These are phyloP conservation scores for Jacana jacana DNA, from an alignment of 2,113 vertebrate species.

Conservation along the genomic window DNA sequence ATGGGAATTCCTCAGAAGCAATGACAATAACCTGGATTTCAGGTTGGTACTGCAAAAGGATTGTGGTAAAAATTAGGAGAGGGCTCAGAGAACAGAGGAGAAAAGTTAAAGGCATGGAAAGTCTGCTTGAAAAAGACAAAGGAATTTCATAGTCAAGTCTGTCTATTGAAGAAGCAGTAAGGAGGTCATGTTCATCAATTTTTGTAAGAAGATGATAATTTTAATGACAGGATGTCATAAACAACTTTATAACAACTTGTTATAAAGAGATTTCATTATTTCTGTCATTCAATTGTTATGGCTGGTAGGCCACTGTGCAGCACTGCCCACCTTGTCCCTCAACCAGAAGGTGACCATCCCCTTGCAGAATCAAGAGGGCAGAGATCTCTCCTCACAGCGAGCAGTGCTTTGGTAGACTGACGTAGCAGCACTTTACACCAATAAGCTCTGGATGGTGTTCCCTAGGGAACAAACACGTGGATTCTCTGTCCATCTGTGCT, in stretches of 20 bases:
- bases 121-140: background rate
- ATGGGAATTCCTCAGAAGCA: background rate
- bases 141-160: background rate
- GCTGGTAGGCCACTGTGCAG: background rate
- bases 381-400: background rate
- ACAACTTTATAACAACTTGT: background rate
- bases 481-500: background rate
- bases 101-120: background rate
- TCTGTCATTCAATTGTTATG: background rate
- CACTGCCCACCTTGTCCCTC: background rate
- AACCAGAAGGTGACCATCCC: background rate
- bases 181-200: background rate
- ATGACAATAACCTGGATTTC: background rate
- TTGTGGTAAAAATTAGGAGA: background rate
- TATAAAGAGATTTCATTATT: background rate
- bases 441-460: background rate
- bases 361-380: background rate
- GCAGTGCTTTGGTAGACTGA: fast-evolving
- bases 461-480: background rate
- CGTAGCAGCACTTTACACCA: background rate
- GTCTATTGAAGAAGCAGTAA: background rate
- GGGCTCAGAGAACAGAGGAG: background rate
- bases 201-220: background rate
- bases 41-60: background rate
- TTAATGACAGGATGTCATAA: background rate